Conservation (phyloP, 2,113 vertebrate species). For the Zosterops japonicus region DNA sequence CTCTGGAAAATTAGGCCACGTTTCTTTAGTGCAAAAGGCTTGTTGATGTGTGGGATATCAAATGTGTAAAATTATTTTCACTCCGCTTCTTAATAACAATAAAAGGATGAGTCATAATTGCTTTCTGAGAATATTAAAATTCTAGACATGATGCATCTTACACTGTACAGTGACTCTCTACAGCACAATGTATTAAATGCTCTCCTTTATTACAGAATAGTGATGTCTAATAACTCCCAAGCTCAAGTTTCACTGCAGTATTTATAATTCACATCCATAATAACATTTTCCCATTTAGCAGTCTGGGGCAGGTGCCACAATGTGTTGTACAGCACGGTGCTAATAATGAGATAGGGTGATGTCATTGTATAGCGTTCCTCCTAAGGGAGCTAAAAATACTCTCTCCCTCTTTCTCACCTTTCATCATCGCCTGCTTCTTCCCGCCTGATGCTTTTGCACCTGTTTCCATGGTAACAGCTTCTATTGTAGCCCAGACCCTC, state of each 20-base stretch:
- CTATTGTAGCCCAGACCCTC: constrained; percentile 68
- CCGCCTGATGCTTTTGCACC: constrained; percentile 58
- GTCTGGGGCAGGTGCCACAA: constrained; percentile 42
- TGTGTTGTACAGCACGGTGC: constrained; percentile 22
- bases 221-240: constrained; percentile 43
- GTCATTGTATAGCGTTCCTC: constrained; percentile 27
- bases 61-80: constrained; percentile 59
- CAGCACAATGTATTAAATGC: constrained; percentile 41
- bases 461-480: constrained; percentile 77
- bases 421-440: constrained; percentile 45
- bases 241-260: constrained; percentile 35
- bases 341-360: constrained; percentile 62
- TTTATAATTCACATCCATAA: constrained; percentile 66
- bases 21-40: constrained; percentile 43
- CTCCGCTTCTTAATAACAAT: constrained; percentile 50
- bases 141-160: constrained; percentile 20
- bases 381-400: constrained; percentile 67
- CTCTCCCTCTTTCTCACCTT: constrained; percentile 62
- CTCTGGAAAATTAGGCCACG: constrained; percentile 49
- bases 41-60: constrained; percentile 37
- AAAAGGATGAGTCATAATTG: constrained; percentile 56
- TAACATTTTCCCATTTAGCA: constrained; percentile 57
- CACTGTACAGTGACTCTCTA: background rate
- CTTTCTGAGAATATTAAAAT: constrained; percentile 55
- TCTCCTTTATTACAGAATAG: constrained; percentile 51